Base-by-base conservation (phyloP, 2,797 vertebrate species). In the Psittacula derbiana region DNA sequence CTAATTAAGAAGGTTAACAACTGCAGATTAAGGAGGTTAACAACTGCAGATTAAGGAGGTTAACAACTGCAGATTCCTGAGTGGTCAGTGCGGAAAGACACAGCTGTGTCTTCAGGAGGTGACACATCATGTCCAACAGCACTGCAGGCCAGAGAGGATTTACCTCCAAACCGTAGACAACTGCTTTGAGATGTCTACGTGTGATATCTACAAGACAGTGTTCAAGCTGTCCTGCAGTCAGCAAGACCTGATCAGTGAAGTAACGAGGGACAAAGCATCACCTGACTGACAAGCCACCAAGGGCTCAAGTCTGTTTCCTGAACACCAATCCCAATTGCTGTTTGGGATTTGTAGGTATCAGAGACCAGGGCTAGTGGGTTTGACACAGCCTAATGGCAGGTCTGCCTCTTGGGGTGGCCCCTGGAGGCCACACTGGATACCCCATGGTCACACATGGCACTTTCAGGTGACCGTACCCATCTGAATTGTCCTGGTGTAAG, bases 61-160 rank as follows among this genome's bases (percentile, higher is more conserved):
- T 71, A 66, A 75, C 16, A n/a, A 17, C 25, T 30, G 30, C 46
- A 57, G 58, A 36, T 6, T 33, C 10, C 31, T 62, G 25, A 50
- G 18, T 3, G 6, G 20, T 36, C 41, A 36, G 11, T 19, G 25
- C 17, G 52, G 17, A 38, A 30, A 40, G 36, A n/a, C 14, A 38
- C 20, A 44, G 8, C 13, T 70, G 9, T 1, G 0, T 21, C 52
- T 75, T 76, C 36, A 49, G 17, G 27, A 88, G 49, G 21, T 43
- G 16, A 20, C 23, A 47, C 1, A 1, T n/a, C 5, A 1, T 12
- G 23, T 12, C n/a, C 4, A 1, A n/a, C n/a, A 41, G 57, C 2
- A 3, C 49, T 31, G 25, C 0, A 0, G n/a, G 16, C n/a, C 30
- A 30, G n/a, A n/a, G 11, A 52, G 8, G 23, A 38, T 72, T 74